These are phyloP conservation scores for Buceros bicornis DNA, from an alignment of 2,797 vertebrate species.

Conservation along the genomic window DNA sequence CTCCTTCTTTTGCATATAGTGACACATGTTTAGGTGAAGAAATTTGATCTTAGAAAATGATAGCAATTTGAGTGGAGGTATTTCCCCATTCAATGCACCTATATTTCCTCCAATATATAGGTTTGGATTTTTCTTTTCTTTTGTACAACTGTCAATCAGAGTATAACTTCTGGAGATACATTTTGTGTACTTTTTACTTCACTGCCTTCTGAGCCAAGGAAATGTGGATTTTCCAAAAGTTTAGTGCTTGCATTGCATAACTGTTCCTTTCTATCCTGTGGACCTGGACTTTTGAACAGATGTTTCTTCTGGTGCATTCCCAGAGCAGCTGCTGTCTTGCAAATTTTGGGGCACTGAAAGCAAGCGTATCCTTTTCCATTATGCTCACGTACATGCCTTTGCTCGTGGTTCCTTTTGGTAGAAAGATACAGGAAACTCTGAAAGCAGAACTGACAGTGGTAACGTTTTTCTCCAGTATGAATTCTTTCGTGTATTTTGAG, in stretches of 20 bases:
- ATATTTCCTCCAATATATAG: constrained; percentile 1
- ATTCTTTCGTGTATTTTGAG: constrained; percentile 91
- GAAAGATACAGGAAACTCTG: constrained; percentile 96
- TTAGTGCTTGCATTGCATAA: constrained; percentile 62
- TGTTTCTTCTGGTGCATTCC: constrained; percentile 90
- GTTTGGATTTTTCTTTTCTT: background rate
- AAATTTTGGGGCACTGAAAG: constrained; percentile 87
- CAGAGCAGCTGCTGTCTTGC: constrained; percentile 87
- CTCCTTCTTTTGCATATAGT: constrained; percentile 64
- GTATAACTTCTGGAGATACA: constrained; percentile 58
- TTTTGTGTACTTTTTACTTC: constrained; percentile 70
- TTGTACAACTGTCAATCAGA: constrained; percentile 61
- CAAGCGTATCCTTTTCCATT: constrained; percentile 85
- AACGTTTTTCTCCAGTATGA: constrained; percentile 93
- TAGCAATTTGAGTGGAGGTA: background rate
- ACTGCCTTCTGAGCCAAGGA: constrained; percentile 68
- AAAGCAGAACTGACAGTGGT: constrained; percentile 95
- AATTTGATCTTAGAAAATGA: constrained; percentile 52
- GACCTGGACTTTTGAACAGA: constrained; percentile 80
- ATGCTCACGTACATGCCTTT: constrained; percentile 88
- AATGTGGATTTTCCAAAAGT: constrained; percentile 63
- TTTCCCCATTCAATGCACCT: constrained; percentile 43
- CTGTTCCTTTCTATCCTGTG: constrained; percentile 77
- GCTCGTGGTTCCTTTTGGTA: constrained; percentile 96
- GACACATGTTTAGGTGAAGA: constrained; percentile 47